Conservation (phyloP, 2,888 invertebrate genomes). For the Trissonchulus sp. region DNA sequence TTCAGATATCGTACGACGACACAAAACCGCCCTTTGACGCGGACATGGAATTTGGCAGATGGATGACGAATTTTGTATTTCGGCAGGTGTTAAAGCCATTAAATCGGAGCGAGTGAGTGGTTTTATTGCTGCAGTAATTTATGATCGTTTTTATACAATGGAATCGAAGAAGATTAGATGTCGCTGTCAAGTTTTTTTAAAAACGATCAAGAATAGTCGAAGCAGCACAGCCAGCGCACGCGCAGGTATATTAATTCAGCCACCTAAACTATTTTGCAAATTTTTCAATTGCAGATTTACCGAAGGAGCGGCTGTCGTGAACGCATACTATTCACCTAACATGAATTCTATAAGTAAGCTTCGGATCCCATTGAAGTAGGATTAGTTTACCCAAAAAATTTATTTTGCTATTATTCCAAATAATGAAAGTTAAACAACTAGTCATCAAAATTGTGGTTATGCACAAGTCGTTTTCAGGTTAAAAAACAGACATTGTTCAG, state of each 20-base stretch:
- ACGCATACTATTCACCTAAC: slow-evolving; percentile 57
- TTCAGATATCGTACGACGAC: slow-evolving; percentile 4
- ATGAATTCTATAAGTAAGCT: slow-evolving; percentile 54
- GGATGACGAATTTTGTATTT: not conserved
- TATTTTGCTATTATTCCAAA: too few relatives aligned
- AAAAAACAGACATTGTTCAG: too few relatives aligned
- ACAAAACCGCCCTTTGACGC: not conserved
- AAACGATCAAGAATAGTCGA: too few relatives aligned
- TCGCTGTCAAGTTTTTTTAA: too few relatives aligned
- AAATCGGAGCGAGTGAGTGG: not conserved
- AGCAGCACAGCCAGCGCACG: too few relatives aligned
- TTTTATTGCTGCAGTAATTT: not conserved
- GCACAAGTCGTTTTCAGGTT: too few relatives aligned
- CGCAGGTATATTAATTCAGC: too few relatives aligned
- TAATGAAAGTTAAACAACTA: too few relatives aligned
- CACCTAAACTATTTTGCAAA: not conserved
- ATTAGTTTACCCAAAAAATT: too few relatives aligned
- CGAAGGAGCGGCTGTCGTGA: slow-evolving; percentile 51
- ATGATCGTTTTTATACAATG: too few relatives aligned
- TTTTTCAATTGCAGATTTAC: not conserved
- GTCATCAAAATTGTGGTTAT: too few relatives aligned
- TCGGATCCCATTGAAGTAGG: not conserved
- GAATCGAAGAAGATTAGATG: too few relatives aligned
- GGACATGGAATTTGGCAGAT: not conserved
- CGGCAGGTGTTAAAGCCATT: not conserved